These are phyloP conservation scores for Sylvilagus bachmani DNA, from an alignment of 2,113 vertebrate species.

Conservation along the genomic window DNA sequence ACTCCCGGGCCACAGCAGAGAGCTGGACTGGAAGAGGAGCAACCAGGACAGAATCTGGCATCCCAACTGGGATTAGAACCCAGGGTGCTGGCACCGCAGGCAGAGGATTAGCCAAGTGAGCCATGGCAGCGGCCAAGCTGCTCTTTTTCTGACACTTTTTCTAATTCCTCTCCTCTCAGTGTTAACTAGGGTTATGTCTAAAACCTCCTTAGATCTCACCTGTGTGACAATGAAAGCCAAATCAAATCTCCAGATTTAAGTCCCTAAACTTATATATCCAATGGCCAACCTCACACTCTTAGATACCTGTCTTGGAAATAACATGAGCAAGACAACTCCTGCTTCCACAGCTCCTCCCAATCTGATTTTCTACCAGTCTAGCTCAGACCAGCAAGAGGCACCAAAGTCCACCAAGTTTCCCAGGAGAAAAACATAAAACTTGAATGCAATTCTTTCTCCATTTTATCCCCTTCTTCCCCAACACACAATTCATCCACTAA, in stretches of 20 bases:
- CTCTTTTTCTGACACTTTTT: neutral
- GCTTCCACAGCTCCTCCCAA: neutral
- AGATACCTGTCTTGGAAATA: neutral
- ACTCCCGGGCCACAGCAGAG: too few relatives aligned
- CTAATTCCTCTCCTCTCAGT: neutral
- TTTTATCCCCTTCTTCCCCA: neutral
- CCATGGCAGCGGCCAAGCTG: too few relatives aligned
- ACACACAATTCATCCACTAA: neutral
- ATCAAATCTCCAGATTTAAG: constrained; percentile 3
- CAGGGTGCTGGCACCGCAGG: too few relatives aligned
- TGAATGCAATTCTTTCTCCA: neutral
- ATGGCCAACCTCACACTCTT: neutral
- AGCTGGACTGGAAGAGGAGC: too few relatives aligned
- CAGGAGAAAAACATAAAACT: neutral
- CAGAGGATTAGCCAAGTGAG: too few relatives aligned
- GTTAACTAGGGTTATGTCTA: neutral
- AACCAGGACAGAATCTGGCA: too few relatives aligned
- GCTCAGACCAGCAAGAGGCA: neutral
- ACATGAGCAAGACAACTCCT: neutral
- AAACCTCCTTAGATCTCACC: neutral
- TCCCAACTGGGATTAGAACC: too few relatives aligned
- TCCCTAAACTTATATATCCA: neutral
- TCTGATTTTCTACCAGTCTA: neutral
- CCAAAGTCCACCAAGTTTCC: neutral
- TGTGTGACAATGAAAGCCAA: neutral